Evolutionary conservation across 1,140 invertebrate species (phyloP).

Genomic region (Drosophila repletoides): DNA sequence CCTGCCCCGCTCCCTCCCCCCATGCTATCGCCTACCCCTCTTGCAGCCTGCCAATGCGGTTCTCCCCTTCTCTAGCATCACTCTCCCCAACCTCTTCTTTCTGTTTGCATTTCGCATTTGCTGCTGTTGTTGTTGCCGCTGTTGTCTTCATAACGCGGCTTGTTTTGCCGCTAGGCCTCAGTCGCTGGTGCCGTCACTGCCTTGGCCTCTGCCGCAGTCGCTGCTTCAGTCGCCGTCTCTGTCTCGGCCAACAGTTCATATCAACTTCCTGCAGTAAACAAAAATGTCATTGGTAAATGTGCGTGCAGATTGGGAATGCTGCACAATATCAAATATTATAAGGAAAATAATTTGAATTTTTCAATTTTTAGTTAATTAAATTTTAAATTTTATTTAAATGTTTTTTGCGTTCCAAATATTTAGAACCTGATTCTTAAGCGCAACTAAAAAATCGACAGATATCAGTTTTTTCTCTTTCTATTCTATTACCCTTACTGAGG

Average conservation of each 20-base stretch:
- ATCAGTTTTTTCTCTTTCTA: too few species aligned
- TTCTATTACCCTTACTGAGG: too few species aligned
- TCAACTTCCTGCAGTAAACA: constrained; percentile 25
- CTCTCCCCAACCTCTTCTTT: not conserved
- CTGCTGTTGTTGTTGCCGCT: constrained; percentile 5
- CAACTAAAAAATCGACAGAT: too few species aligned
- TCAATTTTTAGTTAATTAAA: too few species aligned
- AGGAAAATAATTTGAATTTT: too few species aligned
- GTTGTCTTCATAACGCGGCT: constrained; percentile 54
- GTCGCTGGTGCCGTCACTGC: too few species aligned
- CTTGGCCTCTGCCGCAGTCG: constrained; percentile 56
- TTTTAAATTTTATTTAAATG: too few species aligned
- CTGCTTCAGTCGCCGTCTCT: constrained; percentile 33
- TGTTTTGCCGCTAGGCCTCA: constrained; percentile 40
- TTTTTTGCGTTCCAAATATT: too few species aligned
- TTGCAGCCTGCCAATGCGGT: constrained; percentile 37
- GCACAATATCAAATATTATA: not conserved
- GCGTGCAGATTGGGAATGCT: not conserved
- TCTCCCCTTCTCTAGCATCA: constrained; percentile 8
- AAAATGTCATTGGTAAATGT: constrained; percentile 22
- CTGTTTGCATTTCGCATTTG: constrained; percentile 75
- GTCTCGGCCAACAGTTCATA: constrained; percentile 29
- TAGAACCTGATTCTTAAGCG: too few species aligned
- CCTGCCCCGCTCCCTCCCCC: not conserved
- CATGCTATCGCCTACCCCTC: not conserved